Evolutionary conservation across 2,797 vertebrate species (phyloP), one percentile per base, ranked within the genome.

Genomic region (Typhlichthys eigenmanni): DNA sequence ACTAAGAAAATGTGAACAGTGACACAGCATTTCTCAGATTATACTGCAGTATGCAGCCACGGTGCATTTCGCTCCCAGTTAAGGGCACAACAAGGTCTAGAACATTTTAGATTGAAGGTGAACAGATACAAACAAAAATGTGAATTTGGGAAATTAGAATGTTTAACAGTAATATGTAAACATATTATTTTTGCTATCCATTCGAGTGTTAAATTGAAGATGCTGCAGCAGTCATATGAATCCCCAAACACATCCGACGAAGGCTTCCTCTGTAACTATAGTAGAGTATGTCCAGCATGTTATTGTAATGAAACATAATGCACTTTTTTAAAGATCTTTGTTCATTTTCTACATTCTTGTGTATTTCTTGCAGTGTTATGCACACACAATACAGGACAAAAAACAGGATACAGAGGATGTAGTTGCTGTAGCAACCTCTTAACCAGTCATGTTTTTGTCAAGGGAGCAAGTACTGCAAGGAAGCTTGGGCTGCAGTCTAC

Each of bases 191-290:
- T 38, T 6, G 34, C 8, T 38, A 38, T 5, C 7, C 4, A 8
- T 38, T 5, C 55, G 62, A 67, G 66, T 69, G 72, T 51, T 65
- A 62, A 71, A 83, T 76, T 66, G 77, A 74, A 71, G 69, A 57
- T 38, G 34, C 34, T 38, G 34, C 34, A 38, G 34, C 5, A 38
- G 34, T 38, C 34, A 38, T 38, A 38, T 38, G 5, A 38, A 38
- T 38, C 34, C 34, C 34, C 34, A 34, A 34, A 7, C 5, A 38
- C 34, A 38, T 38, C 34, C 5, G 34, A 38, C 34, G 8, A 5
- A 38, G 8, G 34, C 34, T 38, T 38, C 8, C 34, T 38, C 34
- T 38, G 8, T 38, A 38, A 8, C 8, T 38, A 38, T 8, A 38
- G 5, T 19, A 19, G 19, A 19, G 34, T 38, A 38, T 5, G 34